Conservation (phyloP, 2,113 vertebrate genomes). For the Percopsis transmontana region DNA sequence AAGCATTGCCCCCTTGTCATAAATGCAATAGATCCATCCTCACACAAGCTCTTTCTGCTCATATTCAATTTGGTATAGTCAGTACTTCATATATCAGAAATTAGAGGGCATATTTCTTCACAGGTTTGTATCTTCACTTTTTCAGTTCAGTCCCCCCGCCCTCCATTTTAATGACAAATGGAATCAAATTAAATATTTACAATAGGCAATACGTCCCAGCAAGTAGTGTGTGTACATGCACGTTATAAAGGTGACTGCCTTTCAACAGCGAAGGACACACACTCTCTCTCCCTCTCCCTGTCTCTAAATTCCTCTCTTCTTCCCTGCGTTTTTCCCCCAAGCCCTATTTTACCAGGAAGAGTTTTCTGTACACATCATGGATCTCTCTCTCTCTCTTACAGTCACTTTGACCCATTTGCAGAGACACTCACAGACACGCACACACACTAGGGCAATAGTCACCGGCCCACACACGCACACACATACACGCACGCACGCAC, state of each 20-base stretch:
- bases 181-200: constrained; percentile 62
- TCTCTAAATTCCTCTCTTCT: not conserved
- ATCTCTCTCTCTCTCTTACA: constrained; percentile 31
- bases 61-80: constrained; percentile 32
- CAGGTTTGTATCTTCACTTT: constrained; percentile 30
- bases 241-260: constrained; percentile 44
- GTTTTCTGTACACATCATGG: constrained; percentile 4
- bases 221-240: constrained; percentile 33
- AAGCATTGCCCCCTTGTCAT: not conserved
- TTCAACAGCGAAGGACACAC: constrained; percentile 61
- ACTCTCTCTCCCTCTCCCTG: constrained; percentile 6
- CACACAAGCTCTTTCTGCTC: constrained; percentile 21
- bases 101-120: constrained; percentile 20
- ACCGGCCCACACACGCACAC: constrained; percentile 14
- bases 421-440: constrained; percentile 19
- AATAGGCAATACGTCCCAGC: constrained; percentile 44
- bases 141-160: constrained; percentile 33
- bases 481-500: not conserved
- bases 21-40: not conserved
- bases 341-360: not conserved
- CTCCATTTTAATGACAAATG: constrained; percentile 51
- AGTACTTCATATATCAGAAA: constrained; percentile 41
- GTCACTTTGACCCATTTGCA: constrained; percentile 18
- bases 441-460: not conserved
- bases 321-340: not conserved